Evolutionary conservation across 1,140 invertebrate genomes (phyloP), one percentile per base, ranked within the genome.

Genomic region (Dolichoris vasculosae): DNA sequence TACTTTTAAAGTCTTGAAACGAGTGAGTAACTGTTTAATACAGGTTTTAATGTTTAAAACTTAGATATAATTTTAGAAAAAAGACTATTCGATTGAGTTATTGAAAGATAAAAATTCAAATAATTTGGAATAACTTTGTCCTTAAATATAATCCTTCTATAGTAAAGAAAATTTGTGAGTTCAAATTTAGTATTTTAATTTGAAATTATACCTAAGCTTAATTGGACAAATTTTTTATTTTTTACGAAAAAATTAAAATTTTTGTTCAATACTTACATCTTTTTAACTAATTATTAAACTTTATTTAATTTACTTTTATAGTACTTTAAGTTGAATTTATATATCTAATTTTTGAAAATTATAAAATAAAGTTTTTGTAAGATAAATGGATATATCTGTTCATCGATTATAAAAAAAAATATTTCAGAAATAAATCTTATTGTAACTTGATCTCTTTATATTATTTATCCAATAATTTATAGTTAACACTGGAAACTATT

Each of bases 11-110:
- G 43, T 43, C 38, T n/a, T n/a, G 6, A 2, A 73, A 73, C 6
- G 20, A 40, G 23, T 8, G 0, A n/a, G 32, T 3, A 43, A 73
- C 38, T 73, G 40, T 43, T 73, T 38, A 73, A 73, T 73, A 73
- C 35, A 71, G 69, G 3, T n/a, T 71, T 73, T 73, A 73, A 73
- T 43, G 38, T n/a, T 73, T 73, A 23, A 73, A 73, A 73, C 38
- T 43, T 43, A 43, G 1, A 13, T 43, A 43, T 43, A 73, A 9
- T 43, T 73, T 73, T 11, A 26, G 0, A n/a, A 43, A 73, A 43
- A 3, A 9, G 69, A 23, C 3, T 43, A 43, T 73, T 73, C 69
- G 40, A 73, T n/a, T n/a, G 69, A 73, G 6, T 73, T 73, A 73
- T 43, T 23, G 38, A 73, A 73, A 73, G 38, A 73, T 73, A 73